Conservation (phyloP, 2,113 vertebrate species). For the Prinia subflava region DNA sequence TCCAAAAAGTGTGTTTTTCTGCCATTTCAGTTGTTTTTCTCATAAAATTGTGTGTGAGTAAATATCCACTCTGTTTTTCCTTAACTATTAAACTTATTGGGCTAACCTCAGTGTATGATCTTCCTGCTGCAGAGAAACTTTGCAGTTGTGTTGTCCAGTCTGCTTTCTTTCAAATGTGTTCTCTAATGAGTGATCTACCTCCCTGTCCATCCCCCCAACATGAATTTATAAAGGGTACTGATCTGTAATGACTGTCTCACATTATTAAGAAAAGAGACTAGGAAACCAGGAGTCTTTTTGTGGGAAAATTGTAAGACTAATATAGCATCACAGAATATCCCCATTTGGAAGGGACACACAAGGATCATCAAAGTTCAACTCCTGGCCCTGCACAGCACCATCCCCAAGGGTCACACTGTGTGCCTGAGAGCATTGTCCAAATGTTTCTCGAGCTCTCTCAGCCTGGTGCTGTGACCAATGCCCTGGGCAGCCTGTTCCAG, state of each 20-base stretch:
- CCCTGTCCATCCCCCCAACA: neutral
- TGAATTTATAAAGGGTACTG: neutral
- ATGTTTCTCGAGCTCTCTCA: neutral
- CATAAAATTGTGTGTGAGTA: slow-evolving; percentile 35
- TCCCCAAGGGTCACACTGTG: neutral
- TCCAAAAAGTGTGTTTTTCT: slow-evolving; percentile 34
- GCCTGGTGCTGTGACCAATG: neutral
- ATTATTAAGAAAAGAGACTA: neutral
- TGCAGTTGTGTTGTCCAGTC: neutral
- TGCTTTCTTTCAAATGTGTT: neutral
- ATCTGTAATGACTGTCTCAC: neutral
- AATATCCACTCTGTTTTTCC: slow-evolving; percentile 24
- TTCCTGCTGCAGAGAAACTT: neutral
- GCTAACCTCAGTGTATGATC: neutral
- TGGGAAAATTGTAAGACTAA: neutral
- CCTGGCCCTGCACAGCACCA: neutral
- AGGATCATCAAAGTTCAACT: accelerated
- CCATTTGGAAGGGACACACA: neutral
- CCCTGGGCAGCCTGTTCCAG: neutral
- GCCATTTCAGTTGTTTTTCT: slow-evolving; percentile 18
- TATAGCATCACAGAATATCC: neutral
- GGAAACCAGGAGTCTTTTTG: neutral
- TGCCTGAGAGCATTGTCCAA: neutral
- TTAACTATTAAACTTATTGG: neutral
- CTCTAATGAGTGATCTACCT: neutral